phyloP scores from a whole-genome alignment of 2,113 vertebrate genomes.

The Desmodus rotundus region DNA sequence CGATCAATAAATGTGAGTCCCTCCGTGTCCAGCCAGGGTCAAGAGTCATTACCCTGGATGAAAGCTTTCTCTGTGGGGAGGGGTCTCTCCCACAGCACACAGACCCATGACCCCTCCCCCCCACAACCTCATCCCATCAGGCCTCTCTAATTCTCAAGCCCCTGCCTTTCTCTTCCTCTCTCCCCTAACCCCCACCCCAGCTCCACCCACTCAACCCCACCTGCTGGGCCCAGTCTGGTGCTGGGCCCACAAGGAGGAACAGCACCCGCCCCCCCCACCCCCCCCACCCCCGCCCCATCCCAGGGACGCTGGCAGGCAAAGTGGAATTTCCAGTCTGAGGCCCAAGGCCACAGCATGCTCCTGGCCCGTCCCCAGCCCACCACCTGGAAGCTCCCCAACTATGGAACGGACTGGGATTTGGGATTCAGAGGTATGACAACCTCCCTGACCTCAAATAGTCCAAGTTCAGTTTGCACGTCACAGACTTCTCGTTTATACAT shows the following conservation, averaged over 20 bases:
- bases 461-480: not conserved
- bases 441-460: not conserved
- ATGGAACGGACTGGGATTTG: not conserved
- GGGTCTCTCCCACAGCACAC: not conserved
- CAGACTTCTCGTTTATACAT: not conserved
- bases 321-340: conserved; percentile 57
- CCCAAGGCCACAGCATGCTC: not conserved
- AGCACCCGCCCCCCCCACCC: not conserved
- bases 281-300: no score
- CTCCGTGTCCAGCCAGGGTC: not conserved
- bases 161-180: not conserved
- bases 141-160: not conserved
- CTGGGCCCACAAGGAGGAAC: not conserved
- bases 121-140: no score
- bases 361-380: not conserved
- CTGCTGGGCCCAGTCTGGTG: not conserved
- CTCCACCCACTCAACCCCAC: not conserved
- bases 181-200: not conserved
- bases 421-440: not conserved
- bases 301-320: conserved; percentile 52
- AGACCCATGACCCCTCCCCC: not conserved
- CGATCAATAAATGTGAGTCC: not conserved
- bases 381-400: not conserved
- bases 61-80: not conserved
- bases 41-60: not conserved